Conservation (phyloP, 2,888 invertebrate species). For the Marasmarcha lunaedactyla region DNA sequence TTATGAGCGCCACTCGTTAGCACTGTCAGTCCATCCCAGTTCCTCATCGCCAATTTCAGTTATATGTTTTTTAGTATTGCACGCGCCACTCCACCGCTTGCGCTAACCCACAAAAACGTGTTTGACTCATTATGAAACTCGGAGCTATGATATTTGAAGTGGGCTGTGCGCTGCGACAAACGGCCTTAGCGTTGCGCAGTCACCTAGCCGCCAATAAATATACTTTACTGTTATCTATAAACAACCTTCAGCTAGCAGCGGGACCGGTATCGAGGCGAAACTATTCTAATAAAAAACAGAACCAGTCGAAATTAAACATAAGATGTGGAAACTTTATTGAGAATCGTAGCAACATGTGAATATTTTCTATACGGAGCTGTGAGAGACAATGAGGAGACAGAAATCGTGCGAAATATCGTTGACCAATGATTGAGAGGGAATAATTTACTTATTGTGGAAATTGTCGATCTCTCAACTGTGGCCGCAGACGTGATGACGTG, state of each 20-base stretch:
- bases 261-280: conserved; percentile 63
- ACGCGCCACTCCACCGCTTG: conserved; percentile 35
- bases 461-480: too few species aligned
- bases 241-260: conserved; percentile 48
- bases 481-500: too few species aligned
- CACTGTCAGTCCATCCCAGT: conserved; percentile 15
- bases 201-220: conserved; percentile 49
- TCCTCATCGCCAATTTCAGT: conserved; percentile 18
- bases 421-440: too few species aligned
- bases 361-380: conserved; percentile 3
- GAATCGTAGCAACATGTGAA: conserved; percentile 3
- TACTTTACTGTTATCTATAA: conserved; percentile 64
- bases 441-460: too few species aligned
- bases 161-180: conserved; percentile 31
- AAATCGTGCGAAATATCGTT: too few species aligned
- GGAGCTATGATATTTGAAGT: conserved; percentile 60
- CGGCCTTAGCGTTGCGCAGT: conserved; percentile 47
- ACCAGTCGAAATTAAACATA: conserved; percentile 59
- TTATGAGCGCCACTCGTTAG: conserved; percentile 18
- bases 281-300: conserved; percentile 63
- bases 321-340: conserved; percentile 10
- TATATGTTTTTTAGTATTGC: conserved; percentile 15
- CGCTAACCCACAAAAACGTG: conserved; percentile 48
- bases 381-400: neutral
- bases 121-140: conserved; percentile 65